Percentiles rank a stretch among this genome's conserved stretches.
These are phyloP conservation scores for Ormyrus nitidulus DNA, from an alignment of 2,888 invertebrate species.

Conservation along the genomic window DNA sequence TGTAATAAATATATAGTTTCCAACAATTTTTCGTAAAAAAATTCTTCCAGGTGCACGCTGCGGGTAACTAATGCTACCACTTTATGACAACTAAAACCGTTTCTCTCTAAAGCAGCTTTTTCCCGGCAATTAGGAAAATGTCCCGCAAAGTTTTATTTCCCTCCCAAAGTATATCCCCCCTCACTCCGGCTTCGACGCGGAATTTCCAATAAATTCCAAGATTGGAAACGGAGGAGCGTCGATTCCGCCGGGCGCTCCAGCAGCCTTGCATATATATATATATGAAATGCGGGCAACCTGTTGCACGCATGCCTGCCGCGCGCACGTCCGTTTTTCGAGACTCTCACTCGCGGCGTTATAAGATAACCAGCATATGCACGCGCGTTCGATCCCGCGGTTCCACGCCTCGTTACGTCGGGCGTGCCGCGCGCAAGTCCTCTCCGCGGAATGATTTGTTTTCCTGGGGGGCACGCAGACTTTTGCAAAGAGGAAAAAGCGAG, in stretches of 20 bases:
- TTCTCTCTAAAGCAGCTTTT: no score
- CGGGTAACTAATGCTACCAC: not conserved
- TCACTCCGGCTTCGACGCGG: no score
- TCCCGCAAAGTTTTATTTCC: no score
- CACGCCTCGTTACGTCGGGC: not conserved
- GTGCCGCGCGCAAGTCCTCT: not conserved
- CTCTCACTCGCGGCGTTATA: no score
- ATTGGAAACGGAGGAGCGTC: no score
- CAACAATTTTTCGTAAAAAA: not conserved
- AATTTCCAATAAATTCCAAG: no score
- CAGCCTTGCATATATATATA: no score
- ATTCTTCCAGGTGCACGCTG: not conserved
- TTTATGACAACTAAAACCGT: not conserved
- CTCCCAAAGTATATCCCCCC: no score
- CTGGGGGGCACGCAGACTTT: not conserved
- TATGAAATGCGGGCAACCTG: not conserved
- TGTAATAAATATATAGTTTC: not conserved
- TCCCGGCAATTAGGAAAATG: no score
- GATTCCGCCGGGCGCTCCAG: no score
- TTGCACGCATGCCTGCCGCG: not conserved
- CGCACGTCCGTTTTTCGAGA: not conserved
- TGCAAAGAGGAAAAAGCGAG: not conserved
- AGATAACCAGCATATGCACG: not conserved
- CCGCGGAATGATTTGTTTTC: not conserved
- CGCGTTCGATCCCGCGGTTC: not conserved